These are phyloP conservation scores for Gasterosteus nipponicus DNA, from an alignment of 2,113 vertebrate species.

Conservation along the genomic window DNA sequence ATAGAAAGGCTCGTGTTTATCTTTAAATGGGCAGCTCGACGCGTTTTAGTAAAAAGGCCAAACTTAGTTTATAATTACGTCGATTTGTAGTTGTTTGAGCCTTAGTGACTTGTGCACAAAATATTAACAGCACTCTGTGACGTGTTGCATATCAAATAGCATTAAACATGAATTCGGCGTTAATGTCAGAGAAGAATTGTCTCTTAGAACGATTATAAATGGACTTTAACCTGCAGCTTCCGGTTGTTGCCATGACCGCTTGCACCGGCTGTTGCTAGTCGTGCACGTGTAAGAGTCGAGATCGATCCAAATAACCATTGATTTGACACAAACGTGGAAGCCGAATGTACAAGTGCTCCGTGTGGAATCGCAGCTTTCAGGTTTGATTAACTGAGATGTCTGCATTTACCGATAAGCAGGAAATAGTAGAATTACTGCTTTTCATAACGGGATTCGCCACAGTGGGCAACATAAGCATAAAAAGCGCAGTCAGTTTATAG, in stretches of 20 bases:
- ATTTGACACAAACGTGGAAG: background rate
- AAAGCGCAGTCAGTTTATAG: no score
- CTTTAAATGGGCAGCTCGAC: background rate
- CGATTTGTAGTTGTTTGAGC: background rate
- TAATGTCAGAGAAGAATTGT: background rate
- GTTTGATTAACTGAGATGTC: no score
- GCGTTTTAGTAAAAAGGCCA: background rate
- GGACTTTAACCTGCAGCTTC: background rate
- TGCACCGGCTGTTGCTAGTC: no score
- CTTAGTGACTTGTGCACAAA: background rate
- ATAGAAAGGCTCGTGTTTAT: background rate
- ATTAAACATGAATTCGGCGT: background rate
- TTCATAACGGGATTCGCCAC: no score
- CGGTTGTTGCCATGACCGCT: background rate
- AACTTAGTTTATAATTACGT: background rate
- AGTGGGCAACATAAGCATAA: no score
- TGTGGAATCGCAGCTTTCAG: background rate
- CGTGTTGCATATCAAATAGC: background rate
- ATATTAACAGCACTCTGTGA: background rate
- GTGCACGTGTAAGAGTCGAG: background rate
- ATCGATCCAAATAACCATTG: background rate
- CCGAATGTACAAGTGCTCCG: background rate
- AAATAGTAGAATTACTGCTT: no score
- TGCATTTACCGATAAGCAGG: no score
- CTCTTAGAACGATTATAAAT: background rate